Evolutionary conservation across 1,140 invertebrate species (phyloP), one percentile per base, ranked within the genome.

Genomic region (Plodia interpunctella): DNA sequence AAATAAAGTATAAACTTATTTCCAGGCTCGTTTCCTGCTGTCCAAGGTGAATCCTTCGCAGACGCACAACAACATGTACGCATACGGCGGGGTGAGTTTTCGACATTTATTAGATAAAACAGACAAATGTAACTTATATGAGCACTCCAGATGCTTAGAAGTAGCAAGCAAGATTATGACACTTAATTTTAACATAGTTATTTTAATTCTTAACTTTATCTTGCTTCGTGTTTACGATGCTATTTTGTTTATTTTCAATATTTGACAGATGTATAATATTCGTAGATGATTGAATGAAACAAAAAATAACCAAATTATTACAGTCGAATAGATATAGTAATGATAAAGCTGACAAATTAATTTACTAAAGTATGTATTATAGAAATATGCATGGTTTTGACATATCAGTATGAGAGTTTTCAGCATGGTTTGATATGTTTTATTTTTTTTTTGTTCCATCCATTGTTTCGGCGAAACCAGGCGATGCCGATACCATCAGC

Each of bases 31-130:
- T 72, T 99, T 99, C 91, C 92, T 99, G 57, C 88, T 99, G 17
- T 99, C 97, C 4, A 99, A 99, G 94, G 99, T 99, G 10, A 99
- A 99, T 91, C 99, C 99, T 20, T 99, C 98, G 68, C 96, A 98
- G 82, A 99, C 99, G n/a, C 98, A 99, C 88, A 99, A 99, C 91
- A 99, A 99, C 81, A 97, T 97, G 95, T 98, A 97, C 90, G 94
- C 95, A 8, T 98, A 97, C 86, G 96, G 96, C 80, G 94, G 95
- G 91, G 97, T 98, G 91, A 95, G 94, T 94, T 79, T 52, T 44
- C 13, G 38, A 10, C 13, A 44, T 2, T 15, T 44, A 44, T 15
- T 38, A 10, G 0, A 15, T 1, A 15, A 44, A 15, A 44, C n/a
- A 44, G 15, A 11, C 32, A 35, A 35, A 35, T 2, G 10, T 5